These are phyloP conservation scores for Bathynomus jamesi DNA, from an alignment of 1,140 invertebrate genomes.

Conservation along the genomic window DNA sequence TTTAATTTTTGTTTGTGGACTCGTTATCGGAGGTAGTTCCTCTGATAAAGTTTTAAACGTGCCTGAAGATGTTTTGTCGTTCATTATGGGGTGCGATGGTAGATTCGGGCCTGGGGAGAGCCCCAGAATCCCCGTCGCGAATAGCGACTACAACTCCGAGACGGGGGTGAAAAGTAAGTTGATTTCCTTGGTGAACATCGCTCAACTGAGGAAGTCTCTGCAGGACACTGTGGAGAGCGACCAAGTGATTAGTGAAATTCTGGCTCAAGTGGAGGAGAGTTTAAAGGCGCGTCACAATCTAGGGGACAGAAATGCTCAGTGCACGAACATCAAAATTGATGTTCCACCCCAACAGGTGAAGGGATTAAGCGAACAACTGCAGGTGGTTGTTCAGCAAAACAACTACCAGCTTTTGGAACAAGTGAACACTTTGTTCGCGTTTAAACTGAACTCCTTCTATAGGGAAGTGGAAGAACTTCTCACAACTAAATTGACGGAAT, in stretches of 20 bases:
- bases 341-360: not conserved
- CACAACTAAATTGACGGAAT: not conserved
- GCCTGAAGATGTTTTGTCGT: not conserved
- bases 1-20: too few species aligned
- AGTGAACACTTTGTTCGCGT: not conserved
- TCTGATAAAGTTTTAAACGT: not conserved
- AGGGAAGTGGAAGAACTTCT: not conserved
- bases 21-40: not conserved
- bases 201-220: not conserved
- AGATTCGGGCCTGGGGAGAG: not conserved
- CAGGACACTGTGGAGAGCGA: not conserved
- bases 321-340: not conserved
- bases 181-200: not conserved
- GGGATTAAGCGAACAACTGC: not conserved
- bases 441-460: not conserved
- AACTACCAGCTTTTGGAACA: not conserved
- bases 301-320: not conserved
- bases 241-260: not conserved
- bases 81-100: not conserved
- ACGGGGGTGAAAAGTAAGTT: not conserved
- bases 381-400: not conserved
- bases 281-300: not conserved
- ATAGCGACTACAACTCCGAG: not conserved
- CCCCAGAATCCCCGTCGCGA: not conserved
- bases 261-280: not conserved